phyloP scores from a whole-genome alignment of 2,113 vertebrate genomes.

The Psophia crepitans region DNA sequence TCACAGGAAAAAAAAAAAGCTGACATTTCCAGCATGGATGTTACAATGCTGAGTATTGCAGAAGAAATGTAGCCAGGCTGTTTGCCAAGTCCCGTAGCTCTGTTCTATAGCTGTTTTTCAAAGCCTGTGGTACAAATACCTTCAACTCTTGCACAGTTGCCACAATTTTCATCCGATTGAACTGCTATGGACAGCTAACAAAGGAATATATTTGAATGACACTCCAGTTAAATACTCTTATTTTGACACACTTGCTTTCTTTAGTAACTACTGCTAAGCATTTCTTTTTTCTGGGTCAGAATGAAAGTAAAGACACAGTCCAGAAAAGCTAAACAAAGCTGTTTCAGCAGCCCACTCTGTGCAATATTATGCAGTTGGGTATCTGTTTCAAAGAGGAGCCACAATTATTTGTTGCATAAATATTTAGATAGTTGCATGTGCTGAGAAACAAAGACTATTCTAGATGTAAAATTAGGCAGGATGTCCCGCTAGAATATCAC shows the following conservation, averaged over 20 bases:
- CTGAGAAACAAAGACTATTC: constrained; percentile 30
- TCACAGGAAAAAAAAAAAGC: neutral
- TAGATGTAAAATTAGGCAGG: neutral
- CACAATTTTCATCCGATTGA: constrained; percentile 16
- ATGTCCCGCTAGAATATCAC: neutral
- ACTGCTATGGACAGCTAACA: neutral
- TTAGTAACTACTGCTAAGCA: neutral
- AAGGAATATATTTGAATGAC: constrained; percentile 24
- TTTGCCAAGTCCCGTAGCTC: neutral
- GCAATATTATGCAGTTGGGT: constrained; percentile 1
- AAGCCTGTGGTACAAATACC: neutral
- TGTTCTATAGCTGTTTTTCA: neutral
- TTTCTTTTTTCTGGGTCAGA: constrained; percentile 12
- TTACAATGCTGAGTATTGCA: neutral
- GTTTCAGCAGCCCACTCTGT: neutral
- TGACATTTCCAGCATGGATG: neutral
- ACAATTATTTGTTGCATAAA: constrained; percentile 51
- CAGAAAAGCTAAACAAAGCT: constrained; percentile 54
- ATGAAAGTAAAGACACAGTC: neutral
- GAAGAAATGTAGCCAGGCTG: neutral
- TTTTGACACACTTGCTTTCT: constrained; percentile 25
- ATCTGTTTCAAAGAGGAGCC: constrained; percentile 30
- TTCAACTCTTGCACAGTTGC: constrained; percentile 22
- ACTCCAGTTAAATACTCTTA: constrained; percentile 21
- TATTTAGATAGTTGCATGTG: constrained; percentile 49